phyloP scores from a whole-genome alignment of 2,888 invertebrate genomes.

The Neuroscelio doddi region DNA sequence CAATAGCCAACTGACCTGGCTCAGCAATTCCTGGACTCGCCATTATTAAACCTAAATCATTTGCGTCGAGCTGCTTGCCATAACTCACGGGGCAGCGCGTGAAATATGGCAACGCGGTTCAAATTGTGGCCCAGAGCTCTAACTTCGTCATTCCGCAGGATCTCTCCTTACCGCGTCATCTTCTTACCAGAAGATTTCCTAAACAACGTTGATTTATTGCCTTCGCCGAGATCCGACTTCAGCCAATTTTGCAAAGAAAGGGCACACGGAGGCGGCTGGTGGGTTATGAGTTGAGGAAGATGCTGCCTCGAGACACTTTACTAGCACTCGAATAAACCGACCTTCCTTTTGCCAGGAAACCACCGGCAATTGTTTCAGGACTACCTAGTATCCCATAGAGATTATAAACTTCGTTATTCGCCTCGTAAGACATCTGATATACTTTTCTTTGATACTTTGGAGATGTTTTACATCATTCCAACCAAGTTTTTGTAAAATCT shows the following conservation, averaged over 20 bases:
- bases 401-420: constrained; percentile 29
- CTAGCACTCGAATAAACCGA: no score
- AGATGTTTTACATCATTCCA: no score
- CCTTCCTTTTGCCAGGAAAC: no score
- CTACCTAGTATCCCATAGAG: constrained; percentile 12
- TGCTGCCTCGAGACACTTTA: no score
- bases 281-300: no score
- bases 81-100: constrained; percentile 66
- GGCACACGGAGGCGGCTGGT: no score
- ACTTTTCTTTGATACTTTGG: constrained; percentile 33
- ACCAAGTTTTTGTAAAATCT: no score
- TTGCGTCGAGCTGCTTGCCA: constrained; percentile 64
- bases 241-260: constrained; percentile 36
- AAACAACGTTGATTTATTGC: constrained; percentile 64
- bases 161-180: constrained; percentile 45
- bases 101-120: constrained; percentile 68
- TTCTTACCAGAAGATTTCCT: constrained; percentile 54
- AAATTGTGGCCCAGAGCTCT: constrained; percentile 66
- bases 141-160: constrained; percentile 45
- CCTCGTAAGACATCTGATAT: constrained; percentile 25
- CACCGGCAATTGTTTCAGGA: no score
- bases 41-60: constrained; percentile 72
- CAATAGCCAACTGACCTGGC: constrained; percentile 67
- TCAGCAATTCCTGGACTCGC: constrained; percentile 55
- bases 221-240: constrained; percentile 50